phyloP scores from a whole-genome alignment of 2,797 vertebrate genomes.

The Diplodus sargus region DNA sequence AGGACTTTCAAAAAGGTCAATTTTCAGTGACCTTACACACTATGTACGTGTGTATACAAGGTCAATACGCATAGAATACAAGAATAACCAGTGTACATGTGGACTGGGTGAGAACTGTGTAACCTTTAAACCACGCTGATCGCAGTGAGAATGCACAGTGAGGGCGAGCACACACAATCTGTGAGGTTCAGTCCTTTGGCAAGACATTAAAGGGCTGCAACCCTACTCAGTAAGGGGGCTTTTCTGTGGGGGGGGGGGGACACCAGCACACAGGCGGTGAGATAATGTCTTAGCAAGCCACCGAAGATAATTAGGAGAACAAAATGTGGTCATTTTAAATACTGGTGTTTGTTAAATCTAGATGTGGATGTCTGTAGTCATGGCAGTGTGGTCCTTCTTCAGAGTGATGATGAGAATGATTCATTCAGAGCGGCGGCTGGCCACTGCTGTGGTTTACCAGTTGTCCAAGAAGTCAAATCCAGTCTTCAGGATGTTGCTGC shows the following conservation, averaged over 20 bases:
- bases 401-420: slow-evolving; percentile 52
- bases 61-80: too few relatives aligned
- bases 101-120: neutral
- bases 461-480: slow-evolving; percentile 99
- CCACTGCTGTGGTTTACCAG: slow-evolving; percentile 87
- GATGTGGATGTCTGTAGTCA: slow-evolving; percentile 61
- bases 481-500: slow-evolving; percentile 94
- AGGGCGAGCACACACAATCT: neutral
- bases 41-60: too few relatives aligned
- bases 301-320: slow-evolving; percentile 55
- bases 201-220: neutral
- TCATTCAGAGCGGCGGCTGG: slow-evolving; percentile 31
- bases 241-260: slow-evolving; percentile 2
- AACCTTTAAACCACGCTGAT: neutral
- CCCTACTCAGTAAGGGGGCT: neutral
- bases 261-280: slow-evolving; percentile 49
- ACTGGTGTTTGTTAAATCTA: slow-evolving; percentile 48
- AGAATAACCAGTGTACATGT: too few relatives aligned
- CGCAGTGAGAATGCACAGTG: slow-evolving; percentile 32
- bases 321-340: slow-evolving; percentile 33
- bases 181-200: slow-evolving; percentile 17
- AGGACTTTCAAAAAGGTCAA: too few relatives aligned
- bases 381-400: slow-evolving; percentile 67
- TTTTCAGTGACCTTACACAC: too few relatives aligned
- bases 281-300: slow-evolving; percentile 68